Evolutionary conservation across 1,140 invertebrate species (phyloP), one percentile per base, ranked within the genome.

Genomic region (Drosophila willistoni): DNA sequence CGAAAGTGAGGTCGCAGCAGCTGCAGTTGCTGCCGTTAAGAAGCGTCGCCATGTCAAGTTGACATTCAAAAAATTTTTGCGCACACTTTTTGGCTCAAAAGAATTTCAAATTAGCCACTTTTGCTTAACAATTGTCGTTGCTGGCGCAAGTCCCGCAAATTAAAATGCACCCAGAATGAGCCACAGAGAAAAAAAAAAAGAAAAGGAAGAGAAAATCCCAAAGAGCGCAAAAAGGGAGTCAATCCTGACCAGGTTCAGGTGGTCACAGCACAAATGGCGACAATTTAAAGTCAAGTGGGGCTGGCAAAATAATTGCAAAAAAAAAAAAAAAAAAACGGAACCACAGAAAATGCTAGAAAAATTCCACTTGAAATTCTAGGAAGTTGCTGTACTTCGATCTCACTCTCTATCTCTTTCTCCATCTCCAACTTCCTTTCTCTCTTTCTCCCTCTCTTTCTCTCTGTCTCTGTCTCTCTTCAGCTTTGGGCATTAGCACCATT

Each of bases 41-140:
- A 51, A 17, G 44, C 44, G 44, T 51, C 44, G 44, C 44, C 44
- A 51, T 51, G 44, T 77, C 65, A 81, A 86, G 83, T 87, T 87
- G 83, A 79, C 79, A 87, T 87, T 83, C 79, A 89, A 82, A 87
- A 87, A 89, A 51, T 51, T 83, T 77, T 77, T 74, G 84, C 84
- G 66, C 79, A 87, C 84, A 51, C 44, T 51, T 51, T 51, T 87
- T 89, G 54, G 70, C 84, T 87, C 83, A 87, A 87, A 87, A 89
- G 83, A 87, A 87, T 87, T 87, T 87, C 83, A 87, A 87, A 87
- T 89, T 87, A 87, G 83, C 83, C 83, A 87, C 80, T 87, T 89
- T 80, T 89, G 73, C 84, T 75, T 68, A 81, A 86, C 82, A 86
- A 86, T 81, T 86, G 83, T 51, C 44, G 44, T 51, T 51, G 9